A percentile compares a stretch with the other conserved stretches of the same genome.
Evolutionary conservation across 1,140 invertebrate species (phyloP).

Genomic region (Nebria ingens): DNA sequence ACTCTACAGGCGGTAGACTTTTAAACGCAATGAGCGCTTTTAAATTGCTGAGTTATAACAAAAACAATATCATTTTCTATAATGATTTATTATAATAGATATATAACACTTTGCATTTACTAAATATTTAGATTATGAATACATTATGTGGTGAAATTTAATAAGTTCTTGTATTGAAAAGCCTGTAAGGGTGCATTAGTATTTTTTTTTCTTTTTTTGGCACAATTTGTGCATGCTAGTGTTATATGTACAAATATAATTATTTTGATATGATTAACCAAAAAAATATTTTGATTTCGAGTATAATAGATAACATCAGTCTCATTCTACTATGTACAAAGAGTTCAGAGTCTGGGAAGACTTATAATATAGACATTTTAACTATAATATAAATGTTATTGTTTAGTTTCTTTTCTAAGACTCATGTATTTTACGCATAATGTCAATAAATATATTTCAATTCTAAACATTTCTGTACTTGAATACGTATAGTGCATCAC

Average conservation of each 20-base stretch:
- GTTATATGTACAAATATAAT: slow-evolving; percentile 10
- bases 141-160: slow-evolving; percentile 2
- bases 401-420: no score
- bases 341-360: not conserved
- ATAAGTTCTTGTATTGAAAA: not conserved
- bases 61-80: no score
- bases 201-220: not conserved
- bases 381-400: no score
- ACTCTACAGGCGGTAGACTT: no score
- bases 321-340: slow-evolving; percentile 4
- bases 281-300: slow-evolving; percentile 10
- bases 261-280: not conserved
- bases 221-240: not conserved
- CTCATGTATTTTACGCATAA: no score
- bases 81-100: not conserved
- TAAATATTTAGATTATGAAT: slow-evolving; percentile 1
- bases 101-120: slow-evolving; percentile 5
- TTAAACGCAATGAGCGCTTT: no score
- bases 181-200: not conserved
- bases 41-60: no score
- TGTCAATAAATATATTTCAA: no score
- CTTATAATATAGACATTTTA: slow-evolving; percentile 5
- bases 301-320: slow-evolving; percentile 3
- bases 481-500: no score
- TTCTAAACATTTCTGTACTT: no score